These are phyloP conservation scores for Rhynchotus rufescens DNA, from an alignment of 2,797 vertebrate species.

Conservation along the genomic window DNA sequence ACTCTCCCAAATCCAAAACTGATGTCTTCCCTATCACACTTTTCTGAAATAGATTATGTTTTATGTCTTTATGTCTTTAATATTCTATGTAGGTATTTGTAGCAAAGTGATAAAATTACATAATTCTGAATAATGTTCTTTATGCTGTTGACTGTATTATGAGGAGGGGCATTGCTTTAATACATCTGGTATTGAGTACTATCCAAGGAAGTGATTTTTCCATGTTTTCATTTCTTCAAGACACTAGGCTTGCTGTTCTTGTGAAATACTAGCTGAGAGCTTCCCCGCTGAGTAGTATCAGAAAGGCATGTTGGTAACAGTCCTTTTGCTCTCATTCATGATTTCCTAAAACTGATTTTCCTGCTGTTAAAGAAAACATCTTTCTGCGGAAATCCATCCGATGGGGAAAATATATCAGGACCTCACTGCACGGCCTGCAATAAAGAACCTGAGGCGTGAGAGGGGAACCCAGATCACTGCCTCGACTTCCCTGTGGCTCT, in stretches of 20 bases:
- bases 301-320: background rate
- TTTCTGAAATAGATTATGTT: background rate
- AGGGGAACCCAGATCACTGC: background rate
- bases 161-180: background rate
- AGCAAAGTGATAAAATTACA: background rate
- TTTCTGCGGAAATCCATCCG: rapidly evolving
- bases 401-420: background rate
- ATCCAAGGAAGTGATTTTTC: background rate
- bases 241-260: background rate
- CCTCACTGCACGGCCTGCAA: background rate
- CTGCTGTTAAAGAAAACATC: background rate
- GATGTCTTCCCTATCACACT: background rate
- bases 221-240: background rate
- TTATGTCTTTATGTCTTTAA: background rate
- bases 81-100: background rate
- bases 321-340: background rate
- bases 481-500: background rate
- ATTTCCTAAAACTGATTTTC: background rate
- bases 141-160: background rate
- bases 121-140: background rate
- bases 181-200: background rate
- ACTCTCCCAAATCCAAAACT: background rate
- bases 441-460: background rate
- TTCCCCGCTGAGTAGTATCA: background rate
- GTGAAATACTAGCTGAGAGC: background rate